Conservation (phyloP, 2,888 invertebrate species). For the Noctuana brunneofusca region DNA sequence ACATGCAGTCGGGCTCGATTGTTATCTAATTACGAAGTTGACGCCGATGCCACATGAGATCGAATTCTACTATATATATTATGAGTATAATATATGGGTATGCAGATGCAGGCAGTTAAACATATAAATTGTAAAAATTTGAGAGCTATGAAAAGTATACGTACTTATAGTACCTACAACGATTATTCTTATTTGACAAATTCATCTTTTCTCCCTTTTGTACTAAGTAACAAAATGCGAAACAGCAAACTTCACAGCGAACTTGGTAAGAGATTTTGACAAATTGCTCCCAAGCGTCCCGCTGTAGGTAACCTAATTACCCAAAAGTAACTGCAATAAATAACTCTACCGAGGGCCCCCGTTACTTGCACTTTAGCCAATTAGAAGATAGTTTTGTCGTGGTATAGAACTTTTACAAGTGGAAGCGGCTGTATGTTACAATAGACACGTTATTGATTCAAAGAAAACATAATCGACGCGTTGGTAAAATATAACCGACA, state of each 20-base stretch:
- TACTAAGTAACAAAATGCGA: slow-evolving; percentile 40
- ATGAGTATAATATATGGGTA: background rate
- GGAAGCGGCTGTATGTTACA: background rate
- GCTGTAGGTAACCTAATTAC: slow-evolving; percentile 67
- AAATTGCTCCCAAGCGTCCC: slow-evolving; percentile 68
- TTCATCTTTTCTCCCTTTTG: slow-evolving; percentile 37
- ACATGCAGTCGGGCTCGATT: slow-evolving; percentile 61
- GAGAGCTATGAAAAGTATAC: background rate
- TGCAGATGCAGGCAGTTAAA: background rate
- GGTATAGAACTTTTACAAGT: background rate
- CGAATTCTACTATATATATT: background rate
- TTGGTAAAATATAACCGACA: no score
- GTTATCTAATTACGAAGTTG: slow-evolving; percentile 78
- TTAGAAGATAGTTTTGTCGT: slow-evolving; percentile 31
- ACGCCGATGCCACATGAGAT: slow-evolving; percentile 68
- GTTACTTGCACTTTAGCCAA: slow-evolving; percentile 35
- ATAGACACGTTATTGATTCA: no score
- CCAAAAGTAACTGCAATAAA: slow-evolving; percentile 67
- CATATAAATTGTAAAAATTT: background rate
- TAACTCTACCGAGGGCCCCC: slow-evolving; percentile 41
- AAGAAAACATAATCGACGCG: no score
- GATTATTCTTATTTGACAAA: background rate
- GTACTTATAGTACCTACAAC: background rate
- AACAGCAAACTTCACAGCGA: slow-evolving; percentile 47
- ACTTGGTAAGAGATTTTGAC: slow-evolving; percentile 58